Evolutionary conservation across 2,113 vertebrate genomes (phyloP).

Genomic region (Tachysurus vachellii): DNA sequence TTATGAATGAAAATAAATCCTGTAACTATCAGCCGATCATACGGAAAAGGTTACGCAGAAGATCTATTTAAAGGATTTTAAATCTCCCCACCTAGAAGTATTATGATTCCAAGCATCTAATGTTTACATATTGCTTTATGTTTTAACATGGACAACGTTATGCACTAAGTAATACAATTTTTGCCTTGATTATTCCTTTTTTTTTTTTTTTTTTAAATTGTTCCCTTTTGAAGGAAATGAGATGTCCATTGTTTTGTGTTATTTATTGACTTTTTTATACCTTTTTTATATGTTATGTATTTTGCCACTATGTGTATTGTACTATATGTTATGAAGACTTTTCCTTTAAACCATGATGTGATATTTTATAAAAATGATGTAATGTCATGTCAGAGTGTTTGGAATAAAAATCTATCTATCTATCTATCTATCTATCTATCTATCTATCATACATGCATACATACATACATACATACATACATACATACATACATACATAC

Average conservation of each 20-base stretch:
- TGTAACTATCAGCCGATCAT: not conserved
- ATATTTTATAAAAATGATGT: not conserved
- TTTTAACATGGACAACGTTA: not conserved
- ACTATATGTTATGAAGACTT: not conserved
- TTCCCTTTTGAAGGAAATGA: not conserved
- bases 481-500: not conserved
- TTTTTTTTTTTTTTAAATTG: not conserved
- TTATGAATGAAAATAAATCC: not conserved
- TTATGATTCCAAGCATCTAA: not conserved
- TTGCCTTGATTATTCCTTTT: not conserved
- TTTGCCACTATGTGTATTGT: not conserved
- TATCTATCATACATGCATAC: too few species aligned
- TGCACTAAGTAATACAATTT: not conserved
- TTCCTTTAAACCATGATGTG: not conserved
- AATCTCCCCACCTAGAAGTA: not conserved
- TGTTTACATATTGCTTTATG: not conserved
- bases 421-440: too few species aligned
- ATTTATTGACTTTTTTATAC: not conserved
- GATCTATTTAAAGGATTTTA: conserved; percentile 28
- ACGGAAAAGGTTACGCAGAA: conserved; percentile 31
- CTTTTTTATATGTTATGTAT: not conserved
- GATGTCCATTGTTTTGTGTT: not conserved
- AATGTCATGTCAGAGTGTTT: too few species aligned
- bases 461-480: too few species aligned
- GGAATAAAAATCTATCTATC: too few species aligned